A percentile compares a stretch with the other conserved stretches of the same genome.
Conservation (phyloP, 2,888 invertebrate genomes). For the Hemistola chrysoprasaria region DNA sequence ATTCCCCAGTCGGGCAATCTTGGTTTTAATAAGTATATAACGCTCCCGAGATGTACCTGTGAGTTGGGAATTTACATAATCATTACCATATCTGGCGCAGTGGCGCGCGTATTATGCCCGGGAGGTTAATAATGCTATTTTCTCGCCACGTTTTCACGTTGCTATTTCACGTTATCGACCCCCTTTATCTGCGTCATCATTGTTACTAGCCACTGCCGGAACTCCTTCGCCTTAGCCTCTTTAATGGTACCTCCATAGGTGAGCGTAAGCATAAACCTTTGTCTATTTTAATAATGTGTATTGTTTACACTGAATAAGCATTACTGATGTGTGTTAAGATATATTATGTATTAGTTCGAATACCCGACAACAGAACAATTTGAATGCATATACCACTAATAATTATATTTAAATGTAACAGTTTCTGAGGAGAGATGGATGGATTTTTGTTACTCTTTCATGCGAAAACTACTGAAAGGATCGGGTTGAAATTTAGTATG, state of each 20-base stretch:
- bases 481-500: too few species aligned
- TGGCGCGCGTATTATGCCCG: slow-evolving; percentile 80
- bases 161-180: slow-evolving; percentile 79
- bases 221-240: slow-evolving; percentile 58
- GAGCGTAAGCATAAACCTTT: neutral
- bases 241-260: slow-evolving; percentile 31
- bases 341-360: too few species aligned
- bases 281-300: neutral
- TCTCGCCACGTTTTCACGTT: slow-evolving; percentile 81
- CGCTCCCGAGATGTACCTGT: slow-evolving; percentile 78
- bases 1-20: slow-evolving; percentile 73
- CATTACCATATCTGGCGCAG: slow-evolving; percentile 82
- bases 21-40: slow-evolving; percentile 82
- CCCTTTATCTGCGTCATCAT: slow-evolving; percentile 78
- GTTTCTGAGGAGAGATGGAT: too few species aligned
- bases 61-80: slow-evolving; percentile 81
- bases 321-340: too few species aligned
- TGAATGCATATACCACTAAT: too few species aligned
- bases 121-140: slow-evolving; percentile 83
- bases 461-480: too few species aligned
- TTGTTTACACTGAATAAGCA: too few species aligned
- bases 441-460: too few species aligned
- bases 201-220: slow-evolving; percentile 75
- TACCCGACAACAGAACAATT: too few species aligned
- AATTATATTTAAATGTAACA: too few species aligned